Evolutionary conservation across 92 coral and sea anemone genomes (phyloP), one percentile per base, ranked within the genome.

Genomic region (Virgularia gustaviana): DNA sequence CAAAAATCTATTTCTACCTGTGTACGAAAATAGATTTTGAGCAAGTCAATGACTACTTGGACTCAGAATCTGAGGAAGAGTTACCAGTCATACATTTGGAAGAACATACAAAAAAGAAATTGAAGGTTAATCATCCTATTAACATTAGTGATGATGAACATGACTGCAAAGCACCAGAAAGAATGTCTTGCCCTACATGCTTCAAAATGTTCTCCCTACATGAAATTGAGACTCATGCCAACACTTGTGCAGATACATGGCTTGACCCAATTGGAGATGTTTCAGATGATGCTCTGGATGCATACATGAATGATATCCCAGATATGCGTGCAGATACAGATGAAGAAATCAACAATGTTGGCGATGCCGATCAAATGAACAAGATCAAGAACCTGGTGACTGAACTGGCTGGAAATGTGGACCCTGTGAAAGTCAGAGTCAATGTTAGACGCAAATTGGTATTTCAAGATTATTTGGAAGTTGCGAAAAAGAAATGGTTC

Each of bases 401-500:
- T 63, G 71, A 63, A 38, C 71, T 63, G n/a, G 51, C 71, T 63
- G 28, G 42, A 0, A 64, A 64, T 64, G 71, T 64, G 9, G 12
- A 64, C 3, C 71, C 53, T 41, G 71, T 64, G 9, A 37, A 64
- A 64, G 42, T 38, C 77, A 83, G 88, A 49, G 57, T 83, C 36
- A 30, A 45, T 53, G 43, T 83, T 34, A 62, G 83, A 36, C 36
- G 91, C 53, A 44, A 73, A 59, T 38, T 72, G 28, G 65, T 76
- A 25, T 83, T 87, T 61, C 75, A 75, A 41, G 91, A 83, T 53
- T 79, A 87, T 56, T 54, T 79, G 51, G 78, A 67, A 22, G 71
- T 75, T 5, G 76, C 85, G 57, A 82, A 74, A 68, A 86, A 86
- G 45, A 67, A 79, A 70, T 86, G 90, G 87, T 83, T 83, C 63